These are phyloP conservation scores for Synanthedon andrenaeformis DNA, from an alignment of 2,888 invertebrate species.

Conservation along the genomic window DNA sequence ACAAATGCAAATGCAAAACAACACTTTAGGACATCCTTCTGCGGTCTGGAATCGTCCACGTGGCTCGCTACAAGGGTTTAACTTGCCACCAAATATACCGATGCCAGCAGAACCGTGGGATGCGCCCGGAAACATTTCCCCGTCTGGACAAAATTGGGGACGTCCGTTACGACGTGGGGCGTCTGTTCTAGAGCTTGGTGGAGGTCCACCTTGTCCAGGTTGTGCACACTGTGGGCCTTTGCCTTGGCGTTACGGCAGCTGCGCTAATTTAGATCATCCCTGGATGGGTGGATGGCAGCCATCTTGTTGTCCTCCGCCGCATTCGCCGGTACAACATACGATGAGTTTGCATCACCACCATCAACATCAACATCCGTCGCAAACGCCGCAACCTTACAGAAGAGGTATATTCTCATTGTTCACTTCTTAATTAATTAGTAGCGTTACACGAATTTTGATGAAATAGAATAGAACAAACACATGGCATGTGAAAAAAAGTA, in stretches of 20 bases:
- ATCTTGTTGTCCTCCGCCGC: constrained; percentile 30
- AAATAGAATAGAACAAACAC: no score
- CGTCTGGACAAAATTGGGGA: constrained; percentile 31
- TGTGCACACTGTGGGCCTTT: constrained; percentile 22
- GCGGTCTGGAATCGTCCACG: constrained; percentile 43
- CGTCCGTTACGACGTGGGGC: constrained; percentile 52
- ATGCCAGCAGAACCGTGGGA: constrained; percentile 40
- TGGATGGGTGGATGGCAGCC: constrained; percentile 21
- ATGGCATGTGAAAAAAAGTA: no score
- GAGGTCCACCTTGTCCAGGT: constrained; percentile 21
- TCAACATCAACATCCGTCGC: constrained; percentile 29
- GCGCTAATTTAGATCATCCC: constrained; percentile 50
- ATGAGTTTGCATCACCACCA: constrained; percentile 25
- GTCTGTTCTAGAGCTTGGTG: constrained; percentile 51
- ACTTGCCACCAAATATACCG: constrained; percentile 33
- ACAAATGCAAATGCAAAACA: constrained; percentile 25
- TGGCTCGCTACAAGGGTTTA: constrained; percentile 39
- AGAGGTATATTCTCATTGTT: constrained; percentile 27
- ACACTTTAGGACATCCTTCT: constrained; percentile 34
- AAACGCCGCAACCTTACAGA: constrained; percentile 53
- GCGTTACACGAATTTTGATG: no score
- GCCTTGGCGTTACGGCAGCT: constrained; percentile 59
- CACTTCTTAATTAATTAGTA: no score
- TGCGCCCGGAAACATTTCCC: constrained; percentile 21
- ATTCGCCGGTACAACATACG: constrained; percentile 10